Evolutionary conservation across 2,797 vertebrate genomes (phyloP).

Genomic region (Malurus leucopterus): DNA sequence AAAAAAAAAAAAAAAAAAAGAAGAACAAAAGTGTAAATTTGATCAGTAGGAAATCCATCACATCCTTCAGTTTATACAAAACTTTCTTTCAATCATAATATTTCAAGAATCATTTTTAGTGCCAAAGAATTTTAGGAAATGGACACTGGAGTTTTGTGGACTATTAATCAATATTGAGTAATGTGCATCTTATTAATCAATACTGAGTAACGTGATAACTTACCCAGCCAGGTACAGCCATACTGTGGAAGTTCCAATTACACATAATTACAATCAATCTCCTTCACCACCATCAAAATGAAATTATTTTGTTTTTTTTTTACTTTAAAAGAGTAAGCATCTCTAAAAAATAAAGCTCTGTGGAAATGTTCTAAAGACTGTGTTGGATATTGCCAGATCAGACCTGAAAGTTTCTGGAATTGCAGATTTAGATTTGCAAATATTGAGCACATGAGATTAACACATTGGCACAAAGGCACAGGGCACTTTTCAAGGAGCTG

Average conservation of each 20-base stretch:
- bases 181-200: neutral
- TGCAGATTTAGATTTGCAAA: neutral
- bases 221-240: neutral
- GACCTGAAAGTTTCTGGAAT: neutral
- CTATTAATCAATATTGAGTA: neutral
- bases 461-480: neutral
- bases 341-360: neutral
- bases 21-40: accelerated
- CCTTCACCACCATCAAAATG: neutral
- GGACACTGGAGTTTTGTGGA: neutral
- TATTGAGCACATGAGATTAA: neutral
- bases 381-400: neutral
- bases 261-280: neutral
- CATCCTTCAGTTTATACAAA: neutral
- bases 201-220: neutral
- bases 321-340: neutral
- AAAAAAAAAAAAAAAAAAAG: too few species aligned
- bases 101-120: neutral
- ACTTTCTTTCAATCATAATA: neutral
- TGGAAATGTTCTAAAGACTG: neutral
- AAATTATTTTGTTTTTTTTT: neutral
- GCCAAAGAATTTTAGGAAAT: neutral
- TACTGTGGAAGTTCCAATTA: neutral
- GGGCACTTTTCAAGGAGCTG: neutral
- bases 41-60: neutral